A percentile compares a stretch with the other conserved stretches of the same genome.
Conservation (phyloP, 2,888 invertebrate species). For the Hymenopus coronatus region DNA sequence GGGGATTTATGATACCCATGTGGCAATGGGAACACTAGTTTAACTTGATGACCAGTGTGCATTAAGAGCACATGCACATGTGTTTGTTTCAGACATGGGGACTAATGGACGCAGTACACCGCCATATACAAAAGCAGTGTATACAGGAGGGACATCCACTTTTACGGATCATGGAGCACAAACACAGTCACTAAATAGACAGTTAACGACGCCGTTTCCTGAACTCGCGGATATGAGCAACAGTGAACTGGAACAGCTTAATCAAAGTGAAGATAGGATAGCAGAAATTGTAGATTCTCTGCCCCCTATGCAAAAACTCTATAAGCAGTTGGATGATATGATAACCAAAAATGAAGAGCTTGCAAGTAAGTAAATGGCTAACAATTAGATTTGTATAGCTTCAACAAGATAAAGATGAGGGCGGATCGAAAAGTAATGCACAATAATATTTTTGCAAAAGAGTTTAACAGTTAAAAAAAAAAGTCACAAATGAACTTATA, state of each 20-base stretch:
- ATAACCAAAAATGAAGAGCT: conserved; percentile 68
- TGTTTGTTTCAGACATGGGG: not conserved
- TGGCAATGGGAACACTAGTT: too few relatives aligned
- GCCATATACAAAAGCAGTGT: not conserved
- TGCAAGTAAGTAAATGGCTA: conserved; percentile 52
- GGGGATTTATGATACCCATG: too few relatives aligned
- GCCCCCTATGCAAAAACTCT: conserved; percentile 64
- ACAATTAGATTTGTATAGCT: not conserved
- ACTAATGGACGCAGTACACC: not conserved
- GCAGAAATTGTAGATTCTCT: conserved; percentile 67
- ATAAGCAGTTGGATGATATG: conserved; percentile 66
- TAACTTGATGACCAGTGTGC: too few relatives aligned
- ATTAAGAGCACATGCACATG: not conserved
- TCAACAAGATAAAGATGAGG: too few relatives aligned
- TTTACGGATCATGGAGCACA: conserved; percentile 39
- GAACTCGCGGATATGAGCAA: conserved; percentile 52
- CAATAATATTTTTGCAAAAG: too few relatives aligned
- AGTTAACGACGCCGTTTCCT: conserved; percentile 45
- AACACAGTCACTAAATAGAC: conserved; percentile 6
- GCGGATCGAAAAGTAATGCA: too few relatives aligned
- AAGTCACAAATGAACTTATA: too few relatives aligned
- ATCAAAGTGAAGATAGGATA: conserved; percentile 67
- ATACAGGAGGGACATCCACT: not conserved
- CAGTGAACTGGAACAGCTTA: conserved; percentile 68
- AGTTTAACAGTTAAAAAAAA: too few relatives aligned